Conservation (phyloP, 2,797 vertebrate species). For the Phataginus tetradactyla region DNA sequence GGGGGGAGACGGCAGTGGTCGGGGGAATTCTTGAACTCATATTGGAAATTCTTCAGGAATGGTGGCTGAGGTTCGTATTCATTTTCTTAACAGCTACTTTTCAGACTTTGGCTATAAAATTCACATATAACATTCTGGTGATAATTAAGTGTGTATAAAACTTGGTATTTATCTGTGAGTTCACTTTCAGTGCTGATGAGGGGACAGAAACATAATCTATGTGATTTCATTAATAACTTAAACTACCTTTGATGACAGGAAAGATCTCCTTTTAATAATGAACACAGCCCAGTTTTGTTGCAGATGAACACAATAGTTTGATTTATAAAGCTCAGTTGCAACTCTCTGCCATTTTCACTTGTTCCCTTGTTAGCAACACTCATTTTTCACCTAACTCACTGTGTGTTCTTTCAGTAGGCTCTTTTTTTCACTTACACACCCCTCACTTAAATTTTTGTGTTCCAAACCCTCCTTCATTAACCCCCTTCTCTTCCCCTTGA, state of each 20-base stretch:
- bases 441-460: background rate
- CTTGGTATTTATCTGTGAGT: background rate
- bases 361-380: slow-evolving; percentile 16
- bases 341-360: background rate
- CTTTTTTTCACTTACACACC: background rate
- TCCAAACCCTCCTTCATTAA: background rate
- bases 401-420: background rate
- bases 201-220: background rate
- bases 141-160: background rate
- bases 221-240: background rate
- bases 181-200: background rate
- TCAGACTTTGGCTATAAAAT: slow-evolving; percentile 30
- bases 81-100: background rate
- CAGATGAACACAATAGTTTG: background rate
- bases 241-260: slow-evolving; percentile 8
- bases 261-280: slow-evolving; percentile 7
- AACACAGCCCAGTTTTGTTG: background rate
- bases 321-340: background rate
- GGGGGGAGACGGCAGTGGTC: too few species aligned
- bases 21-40: background rate
- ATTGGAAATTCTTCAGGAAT: background rate
- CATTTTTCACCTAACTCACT: background rate
- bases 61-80: background rate
- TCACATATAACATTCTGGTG: background rate
- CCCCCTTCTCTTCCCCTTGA: background rate